These are phyloP conservation scores for Ctenoplectra terminalis DNA, from an alignment of 1,140 invertebrate species.

Conservation along the genomic window DNA sequence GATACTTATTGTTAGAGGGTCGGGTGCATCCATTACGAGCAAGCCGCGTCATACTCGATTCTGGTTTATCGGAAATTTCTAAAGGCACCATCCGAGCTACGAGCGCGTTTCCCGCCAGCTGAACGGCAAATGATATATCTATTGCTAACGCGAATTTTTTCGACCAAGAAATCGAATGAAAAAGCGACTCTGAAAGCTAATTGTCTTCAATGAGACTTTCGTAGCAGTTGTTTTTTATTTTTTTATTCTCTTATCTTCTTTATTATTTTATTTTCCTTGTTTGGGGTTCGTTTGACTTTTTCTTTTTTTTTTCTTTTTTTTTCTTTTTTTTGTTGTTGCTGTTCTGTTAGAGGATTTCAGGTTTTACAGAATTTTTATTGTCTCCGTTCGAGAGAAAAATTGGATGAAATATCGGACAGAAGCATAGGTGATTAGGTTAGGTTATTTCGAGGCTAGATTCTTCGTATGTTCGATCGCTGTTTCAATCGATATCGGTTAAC, in stretches of 20 bases:
- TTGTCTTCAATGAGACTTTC: neutral
- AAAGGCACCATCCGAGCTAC: constrained; percentile 28
- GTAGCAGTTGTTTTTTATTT: too few relatives aligned
- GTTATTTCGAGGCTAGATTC: neutral
- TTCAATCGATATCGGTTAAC: too few relatives aligned
- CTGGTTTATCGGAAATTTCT: constrained; percentile 66
- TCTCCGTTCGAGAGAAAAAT: neutral
- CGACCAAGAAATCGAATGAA: too few relatives aligned
- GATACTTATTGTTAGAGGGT: constrained; percentile 49
- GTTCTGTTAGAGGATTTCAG: neutral
- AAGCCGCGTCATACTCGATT: constrained; percentile 51
- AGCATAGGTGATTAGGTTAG: neutral
- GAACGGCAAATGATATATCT: constrained; percentile 36
- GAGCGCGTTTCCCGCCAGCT: constrained; percentile 40
- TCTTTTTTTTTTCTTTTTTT: too few relatives aligned
- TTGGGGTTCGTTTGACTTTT: neutral
- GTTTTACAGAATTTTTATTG: neutral
- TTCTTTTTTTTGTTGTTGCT: neutral
- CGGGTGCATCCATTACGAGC: constrained; percentile 53
- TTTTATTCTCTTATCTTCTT: neutral
- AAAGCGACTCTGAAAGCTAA: neutral
- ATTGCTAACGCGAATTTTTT: too few relatives aligned
- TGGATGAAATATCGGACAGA: neutral
- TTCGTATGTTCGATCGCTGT: too few relatives aligned
- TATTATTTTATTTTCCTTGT: too few relatives aligned